These are phyloP conservation scores for Cinclus cinclus DNA, from an alignment of 2,113 vertebrate genomes.

Conservation along the genomic window DNA sequence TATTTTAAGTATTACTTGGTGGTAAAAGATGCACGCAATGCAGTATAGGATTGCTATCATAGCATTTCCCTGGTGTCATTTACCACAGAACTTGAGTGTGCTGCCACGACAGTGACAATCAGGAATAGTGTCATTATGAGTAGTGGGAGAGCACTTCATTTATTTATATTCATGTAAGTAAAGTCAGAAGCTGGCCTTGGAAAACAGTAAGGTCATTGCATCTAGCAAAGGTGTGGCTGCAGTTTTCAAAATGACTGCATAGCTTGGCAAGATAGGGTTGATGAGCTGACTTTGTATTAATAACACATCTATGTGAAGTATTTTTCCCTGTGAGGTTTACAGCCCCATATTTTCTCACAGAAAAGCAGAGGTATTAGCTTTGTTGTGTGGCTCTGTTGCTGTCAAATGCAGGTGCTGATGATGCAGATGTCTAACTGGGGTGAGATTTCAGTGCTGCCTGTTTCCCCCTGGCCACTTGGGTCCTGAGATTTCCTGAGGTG, in stretches of 20 bases:
- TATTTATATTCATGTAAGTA: slow-evolving; percentile 25
- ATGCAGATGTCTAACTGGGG: not conserved
- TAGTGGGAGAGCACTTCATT: slow-evolving; percentile 35
- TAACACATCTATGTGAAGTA: not conserved
- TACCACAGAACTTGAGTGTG: not conserved
- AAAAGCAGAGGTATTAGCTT: not conserved
- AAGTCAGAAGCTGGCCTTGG: slow-evolving; percentile 22
- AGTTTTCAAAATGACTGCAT: slow-evolving; percentile 4
- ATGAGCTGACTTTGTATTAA: slow-evolving; percentile 9
- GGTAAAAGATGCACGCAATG: not conserved
- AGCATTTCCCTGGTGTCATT: not conserved
- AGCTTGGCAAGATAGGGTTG: not conserved
- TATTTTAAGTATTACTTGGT: slow-evolving; percentile 38
- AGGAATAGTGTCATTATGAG: slow-evolving; percentile 24
- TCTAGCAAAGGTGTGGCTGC: not conserved
- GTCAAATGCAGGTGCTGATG: not conserved
- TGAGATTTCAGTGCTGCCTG: not conserved
- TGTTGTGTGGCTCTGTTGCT: not conserved
- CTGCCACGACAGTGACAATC: slow-evolving; percentile 23
- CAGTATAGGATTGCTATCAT: not conserved
- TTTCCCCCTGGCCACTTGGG: not conserved
- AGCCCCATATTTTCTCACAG: not conserved
- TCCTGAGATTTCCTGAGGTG: not conserved
- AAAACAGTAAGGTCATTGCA: slow-evolving; percentile 5
- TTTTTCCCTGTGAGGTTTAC: slow-evolving; percentile 3